Percentiles rank a stretch among this genome's conserved stretches.
Conservation (phyloP, 2,797 vertebrate species). For the Tenualosa ilisha region DNA sequence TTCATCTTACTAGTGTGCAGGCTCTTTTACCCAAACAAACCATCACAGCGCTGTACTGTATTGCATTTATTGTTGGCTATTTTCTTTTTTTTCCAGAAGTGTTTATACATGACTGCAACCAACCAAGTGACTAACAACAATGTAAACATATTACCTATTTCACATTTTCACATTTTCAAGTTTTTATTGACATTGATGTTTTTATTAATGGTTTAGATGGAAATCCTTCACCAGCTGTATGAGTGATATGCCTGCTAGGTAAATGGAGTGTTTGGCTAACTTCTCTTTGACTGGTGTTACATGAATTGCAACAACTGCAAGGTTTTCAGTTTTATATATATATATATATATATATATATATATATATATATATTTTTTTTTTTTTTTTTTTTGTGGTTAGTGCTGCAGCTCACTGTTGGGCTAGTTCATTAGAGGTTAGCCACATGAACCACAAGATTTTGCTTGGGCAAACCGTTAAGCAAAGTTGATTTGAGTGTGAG, state of each 20-base stretch:
- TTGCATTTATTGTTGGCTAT: background rate
- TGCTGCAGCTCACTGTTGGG: background rate
- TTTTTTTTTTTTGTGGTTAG: background rate
- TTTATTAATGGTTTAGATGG: background rate
- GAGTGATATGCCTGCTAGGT: background rate
- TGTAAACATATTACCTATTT: background rate
- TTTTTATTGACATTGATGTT: background rate
- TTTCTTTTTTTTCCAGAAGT: background rate
- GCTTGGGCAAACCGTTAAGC: background rate
- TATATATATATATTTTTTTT: no score
- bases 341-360: no score
- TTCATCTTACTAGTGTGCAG: background rate
- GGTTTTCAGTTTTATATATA: no score
- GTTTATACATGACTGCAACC: background rate
- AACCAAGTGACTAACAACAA: background rate
- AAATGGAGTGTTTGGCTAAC: background rate
- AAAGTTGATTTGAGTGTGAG: background rate
- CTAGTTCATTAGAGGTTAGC: constrained; percentile 9
- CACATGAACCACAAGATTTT: background rate
- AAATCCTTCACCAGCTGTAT: background rate
- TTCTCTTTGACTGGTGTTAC: background rate
- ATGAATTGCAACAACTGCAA: background rate
- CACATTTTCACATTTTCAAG: background rate
- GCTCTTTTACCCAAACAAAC: background rate
- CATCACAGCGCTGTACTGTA: background rate